Percentiles rank a stretch among this genome's conserved stretches.
Conservation (phyloP, 1,140 invertebrate species). For the Eupristina koningsbergeri region DNA sequence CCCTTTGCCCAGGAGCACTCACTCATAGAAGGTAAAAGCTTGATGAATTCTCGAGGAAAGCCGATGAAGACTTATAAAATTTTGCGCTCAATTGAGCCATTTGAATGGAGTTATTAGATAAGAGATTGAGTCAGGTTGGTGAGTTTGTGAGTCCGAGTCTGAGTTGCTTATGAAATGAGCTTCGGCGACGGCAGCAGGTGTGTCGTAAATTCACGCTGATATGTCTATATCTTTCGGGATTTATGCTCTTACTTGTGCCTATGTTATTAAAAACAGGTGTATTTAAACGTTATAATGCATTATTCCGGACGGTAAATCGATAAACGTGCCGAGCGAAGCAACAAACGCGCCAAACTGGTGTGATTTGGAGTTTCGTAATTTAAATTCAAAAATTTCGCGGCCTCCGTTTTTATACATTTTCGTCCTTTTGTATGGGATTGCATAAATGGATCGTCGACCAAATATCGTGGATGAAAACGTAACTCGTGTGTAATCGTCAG, state of each 20-base stretch:
- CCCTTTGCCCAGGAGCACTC: not conserved
- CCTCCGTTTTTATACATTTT: not conserved
- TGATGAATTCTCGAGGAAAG: not conserved
- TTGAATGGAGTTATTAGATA: constrained; percentile 46
- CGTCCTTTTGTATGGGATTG: not conserved
- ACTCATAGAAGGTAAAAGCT: not conserved
- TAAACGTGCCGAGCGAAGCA: not conserved
- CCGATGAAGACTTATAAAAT: not conserved
- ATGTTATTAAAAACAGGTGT: constrained; percentile 43
- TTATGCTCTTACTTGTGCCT: constrained; percentile 17
- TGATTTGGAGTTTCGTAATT: constrained; percentile 24
- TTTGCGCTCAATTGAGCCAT: constrained; percentile 19
- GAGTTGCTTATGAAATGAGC: constrained; percentile 34
- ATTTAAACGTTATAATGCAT: not conserved
- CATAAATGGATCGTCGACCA: not conserved
- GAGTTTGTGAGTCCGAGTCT: constrained; percentile 18
- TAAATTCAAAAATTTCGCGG: constrained; percentile 20
- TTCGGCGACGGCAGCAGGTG: constrained; percentile 1
- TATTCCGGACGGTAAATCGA: not conserved
- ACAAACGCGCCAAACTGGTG: not conserved
- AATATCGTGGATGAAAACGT: not conserved
- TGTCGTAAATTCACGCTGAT: constrained; percentile 42
- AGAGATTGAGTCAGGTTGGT: constrained; percentile 3
- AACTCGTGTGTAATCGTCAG: not conserved
- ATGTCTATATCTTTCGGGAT: constrained; percentile 45